phyloP scores from a whole-genome alignment of 2,797 vertebrate genomes.

The Karalla daura region DNA sequence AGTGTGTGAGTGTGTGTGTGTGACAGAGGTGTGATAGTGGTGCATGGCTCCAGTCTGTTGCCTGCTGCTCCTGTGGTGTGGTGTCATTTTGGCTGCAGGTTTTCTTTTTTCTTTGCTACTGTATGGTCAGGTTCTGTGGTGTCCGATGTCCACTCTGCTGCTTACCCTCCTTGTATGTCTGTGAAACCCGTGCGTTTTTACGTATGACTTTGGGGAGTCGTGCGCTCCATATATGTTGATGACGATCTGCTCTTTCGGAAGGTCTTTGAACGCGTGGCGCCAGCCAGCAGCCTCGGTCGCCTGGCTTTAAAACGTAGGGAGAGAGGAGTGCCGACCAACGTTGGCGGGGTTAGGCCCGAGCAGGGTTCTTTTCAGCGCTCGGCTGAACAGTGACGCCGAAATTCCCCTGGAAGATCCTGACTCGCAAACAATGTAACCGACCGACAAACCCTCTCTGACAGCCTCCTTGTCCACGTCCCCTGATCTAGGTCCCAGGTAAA shows the following conservation, averaged over 20 bases:
- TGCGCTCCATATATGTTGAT: too few species aligned
- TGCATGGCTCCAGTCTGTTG: conserved; percentile 75
- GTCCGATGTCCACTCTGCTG: conserved; percentile 11
- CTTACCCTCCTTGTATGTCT: conserved; percentile 1
- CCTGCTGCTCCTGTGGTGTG: conserved; percentile 68
- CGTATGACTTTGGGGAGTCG: neutral
- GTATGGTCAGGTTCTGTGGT: conserved; percentile 26
- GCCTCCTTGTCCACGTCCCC: neutral
- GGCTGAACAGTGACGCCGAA: too few species aligned
- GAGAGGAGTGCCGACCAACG: conserved; percentile 19
- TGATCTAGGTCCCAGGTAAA: neutral
- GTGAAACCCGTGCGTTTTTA: neutral
- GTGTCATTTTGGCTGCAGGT: conserved; percentile 58
- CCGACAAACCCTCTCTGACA: too few species aligned
- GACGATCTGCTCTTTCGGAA: neutral
- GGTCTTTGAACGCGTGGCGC: neutral
- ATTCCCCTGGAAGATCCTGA: too few species aligned
- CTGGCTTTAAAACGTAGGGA: conserved; percentile 6
- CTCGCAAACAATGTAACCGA: too few species aligned
- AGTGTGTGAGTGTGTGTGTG: conserved; percentile 9
- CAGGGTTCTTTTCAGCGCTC: conserved; percentile 40
- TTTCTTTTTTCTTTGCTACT: too few species aligned
- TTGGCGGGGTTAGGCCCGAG: conserved; percentile 41
- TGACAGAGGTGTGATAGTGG: conserved; percentile 39
- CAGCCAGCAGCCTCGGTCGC: neutral